These are phyloP conservation scores for Oppia nitens DNA, from an alignment of 1,140 invertebrate genomes.

Conservation along the genomic window DNA sequence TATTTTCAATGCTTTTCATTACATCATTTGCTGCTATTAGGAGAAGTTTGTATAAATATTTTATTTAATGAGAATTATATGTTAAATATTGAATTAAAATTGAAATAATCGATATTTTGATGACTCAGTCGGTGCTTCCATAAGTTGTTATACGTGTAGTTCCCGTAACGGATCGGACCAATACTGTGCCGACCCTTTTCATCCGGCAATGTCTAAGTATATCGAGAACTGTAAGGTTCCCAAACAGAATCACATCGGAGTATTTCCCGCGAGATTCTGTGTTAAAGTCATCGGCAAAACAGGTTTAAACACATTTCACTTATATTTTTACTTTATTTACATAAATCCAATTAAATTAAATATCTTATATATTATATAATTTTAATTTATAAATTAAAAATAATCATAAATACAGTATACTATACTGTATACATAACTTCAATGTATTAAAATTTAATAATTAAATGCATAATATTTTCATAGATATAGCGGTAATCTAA, in stretches of 20 bases:
- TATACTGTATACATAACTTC: too few relatives aligned
- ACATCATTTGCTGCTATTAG: background rate
- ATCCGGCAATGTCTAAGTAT: constrained; percentile 33
- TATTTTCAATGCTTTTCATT: background rate
- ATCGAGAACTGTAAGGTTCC: constrained; percentile 37
- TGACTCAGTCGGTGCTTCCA: constrained; percentile 23
- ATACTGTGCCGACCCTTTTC: constrained; percentile 41
- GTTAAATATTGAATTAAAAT: background rate
- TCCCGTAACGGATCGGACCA: constrained; percentile 37
- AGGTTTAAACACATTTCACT: too few relatives aligned
- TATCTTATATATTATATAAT: too few relatives aligned
- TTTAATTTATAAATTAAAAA: too few relatives aligned
- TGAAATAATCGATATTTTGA: background rate
- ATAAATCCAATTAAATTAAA: too few relatives aligned
- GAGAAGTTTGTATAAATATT: background rate
- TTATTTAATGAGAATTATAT: background rate
- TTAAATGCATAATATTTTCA: too few relatives aligned
- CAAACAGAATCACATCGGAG: constrained; percentile 36
- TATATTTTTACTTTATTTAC: too few relatives aligned
- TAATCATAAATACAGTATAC: too few relatives aligned
- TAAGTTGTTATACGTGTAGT: constrained; percentile 42
- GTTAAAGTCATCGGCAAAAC: constrained; percentile 38
- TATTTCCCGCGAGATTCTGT: constrained; percentile 42
- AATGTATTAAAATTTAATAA: too few relatives aligned
- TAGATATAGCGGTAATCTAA: too few relatives aligned